Conservation (phyloP, 1,140 invertebrate species). For the Drosophila arizonae region DNA sequence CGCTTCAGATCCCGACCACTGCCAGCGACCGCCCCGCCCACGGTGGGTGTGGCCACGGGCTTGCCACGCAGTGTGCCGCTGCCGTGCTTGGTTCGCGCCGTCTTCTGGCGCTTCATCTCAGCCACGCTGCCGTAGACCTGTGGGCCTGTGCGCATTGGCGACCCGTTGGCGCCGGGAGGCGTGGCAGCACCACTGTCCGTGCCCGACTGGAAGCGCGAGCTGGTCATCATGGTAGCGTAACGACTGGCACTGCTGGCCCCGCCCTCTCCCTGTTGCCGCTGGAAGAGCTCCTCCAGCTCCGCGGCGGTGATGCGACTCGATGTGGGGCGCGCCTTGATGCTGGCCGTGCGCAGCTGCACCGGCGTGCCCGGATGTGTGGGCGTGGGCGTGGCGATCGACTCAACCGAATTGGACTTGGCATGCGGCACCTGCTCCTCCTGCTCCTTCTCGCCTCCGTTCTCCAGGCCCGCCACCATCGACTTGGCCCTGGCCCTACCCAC, state of each 20-base stretch:
- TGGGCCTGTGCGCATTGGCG: constrained; percentile 86
- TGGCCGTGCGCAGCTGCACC: constrained; percentile 91
- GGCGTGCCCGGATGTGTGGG: constrained; percentile 84
- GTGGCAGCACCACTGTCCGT: constrained; percentile 84
- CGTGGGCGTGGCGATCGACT: constrained; percentile 86
- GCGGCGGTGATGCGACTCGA: constrained; percentile 94
- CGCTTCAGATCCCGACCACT: constrained; percentile 86
- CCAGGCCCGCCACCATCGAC: constrained; percentile 94
- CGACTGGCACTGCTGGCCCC: constrained; percentile 67
- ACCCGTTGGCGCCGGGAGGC: constrained; percentile 84
- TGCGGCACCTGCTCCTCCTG: constrained; percentile 84
- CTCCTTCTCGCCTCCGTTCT: constrained; percentile 84
- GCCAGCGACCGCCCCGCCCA: constrained; percentile 48
- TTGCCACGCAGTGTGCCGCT: constrained; percentile 78
- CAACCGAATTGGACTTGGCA: constrained; percentile 90
- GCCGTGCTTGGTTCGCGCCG: constrained; percentile 83
- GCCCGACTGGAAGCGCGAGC: constrained; percentile 88
- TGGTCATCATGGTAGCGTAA: constrained; percentile 87
- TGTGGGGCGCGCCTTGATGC: constrained; percentile 92
- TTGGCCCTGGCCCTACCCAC: constrained; percentile 94
- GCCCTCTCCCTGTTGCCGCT: constrained; percentile 87
- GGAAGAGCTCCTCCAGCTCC: constrained; percentile 95
- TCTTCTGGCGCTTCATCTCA: constrained; percentile 92
- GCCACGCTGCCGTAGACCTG: constrained; percentile 95
- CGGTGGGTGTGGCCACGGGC: constrained; percentile 82